Conservation (phyloP, 2,113 vertebrate species). For the Azemiops feae region DNA sequence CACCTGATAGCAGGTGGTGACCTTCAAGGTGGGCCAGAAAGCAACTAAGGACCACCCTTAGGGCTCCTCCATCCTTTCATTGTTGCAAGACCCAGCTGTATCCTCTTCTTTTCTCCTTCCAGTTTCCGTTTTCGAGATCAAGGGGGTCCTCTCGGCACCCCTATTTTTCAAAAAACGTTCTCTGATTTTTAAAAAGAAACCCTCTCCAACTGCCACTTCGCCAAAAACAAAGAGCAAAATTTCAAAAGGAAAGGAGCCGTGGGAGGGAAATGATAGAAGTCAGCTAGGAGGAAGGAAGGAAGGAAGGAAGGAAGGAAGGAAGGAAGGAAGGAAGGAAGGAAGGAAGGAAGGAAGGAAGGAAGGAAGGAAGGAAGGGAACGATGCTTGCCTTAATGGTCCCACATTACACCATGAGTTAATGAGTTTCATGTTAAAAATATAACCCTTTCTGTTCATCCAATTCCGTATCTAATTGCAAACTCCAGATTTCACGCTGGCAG, state of each 20-base stretch:
- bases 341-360: too few species aligned
- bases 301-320: background rate
- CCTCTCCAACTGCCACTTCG: background rate
- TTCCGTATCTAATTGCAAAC: conserved; percentile 26
- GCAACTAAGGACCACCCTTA: too few species aligned
- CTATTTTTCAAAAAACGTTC: conserved; percentile 24
- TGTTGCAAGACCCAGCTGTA: background rate
- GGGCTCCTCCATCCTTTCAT: background rate
- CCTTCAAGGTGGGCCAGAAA: too few species aligned
- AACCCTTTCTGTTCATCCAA: conserved; percentile 45
- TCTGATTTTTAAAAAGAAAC: conserved; percentile 38
- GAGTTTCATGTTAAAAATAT: conserved; percentile 41
- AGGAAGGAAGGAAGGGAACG: conserved; percentile 36
- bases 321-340: too few species aligned
- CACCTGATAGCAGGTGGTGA: too few species aligned
- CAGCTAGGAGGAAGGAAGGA: conserved; percentile 40
- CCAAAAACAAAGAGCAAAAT: conserved; percentile 11
- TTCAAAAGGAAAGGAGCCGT: background rate
- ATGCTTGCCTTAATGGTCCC: conserved; percentile 57
- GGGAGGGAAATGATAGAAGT: background rate
- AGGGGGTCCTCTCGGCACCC: conserved; percentile 18
- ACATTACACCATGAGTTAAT: conserved; percentile 28
- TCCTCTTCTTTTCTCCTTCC: background rate
- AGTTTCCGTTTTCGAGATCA: conserved; percentile 35
- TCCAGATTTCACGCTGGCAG: conserved; percentile 33